phyloP scores from a whole-genome alignment of 2,113 vertebrate species.

The Chaetodon auriga region DNA sequence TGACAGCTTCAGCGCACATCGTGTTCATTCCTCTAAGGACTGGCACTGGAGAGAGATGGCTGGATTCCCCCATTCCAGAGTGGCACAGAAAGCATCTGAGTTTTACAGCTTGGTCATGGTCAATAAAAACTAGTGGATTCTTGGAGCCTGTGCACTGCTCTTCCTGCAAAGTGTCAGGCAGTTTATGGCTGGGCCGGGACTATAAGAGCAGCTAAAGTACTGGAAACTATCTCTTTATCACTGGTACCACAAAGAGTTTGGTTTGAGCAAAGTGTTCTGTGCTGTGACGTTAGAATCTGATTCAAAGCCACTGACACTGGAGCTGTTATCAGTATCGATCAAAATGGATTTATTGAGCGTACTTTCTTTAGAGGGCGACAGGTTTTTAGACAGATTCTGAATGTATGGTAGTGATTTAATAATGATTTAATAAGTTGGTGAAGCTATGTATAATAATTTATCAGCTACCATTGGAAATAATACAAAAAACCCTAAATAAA shows the following conservation, averaged over 20 bases:
- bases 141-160: conserved; percentile 65
- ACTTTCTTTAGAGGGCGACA: too few species aligned
- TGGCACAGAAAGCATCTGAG: conserved; percentile 72
- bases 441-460: too few species aligned
- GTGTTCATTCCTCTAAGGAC: conserved; percentile 66
- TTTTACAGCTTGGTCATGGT: conserved; percentile 80
- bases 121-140: conserved; percentile 79
- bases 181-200: conserved; percentile 78
- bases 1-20: conserved; percentile 50
- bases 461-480: too few species aligned
- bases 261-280: conserved; percentile 58
- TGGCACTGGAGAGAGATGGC: conserved; percentile 49
- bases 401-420: too few species aligned
- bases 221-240: conserved; percentile 82
- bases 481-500: too few species aligned
- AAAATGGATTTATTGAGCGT: not conserved
- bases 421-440: not conserved
- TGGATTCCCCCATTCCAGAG: conserved; percentile 70
- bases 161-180: conserved; percentile 77
- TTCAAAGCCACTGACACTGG: conserved; percentile 7
- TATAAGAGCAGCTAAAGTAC: conserved; percentile 73
- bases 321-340: not conserved
- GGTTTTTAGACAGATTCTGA: not conserved
- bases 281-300: conserved; percentile 5
- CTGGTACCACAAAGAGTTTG: conserved; percentile 76